phyloP scores from a whole-genome alignment of 2,888 invertebrate genomes.

The Lobophora halterata region DNA sequence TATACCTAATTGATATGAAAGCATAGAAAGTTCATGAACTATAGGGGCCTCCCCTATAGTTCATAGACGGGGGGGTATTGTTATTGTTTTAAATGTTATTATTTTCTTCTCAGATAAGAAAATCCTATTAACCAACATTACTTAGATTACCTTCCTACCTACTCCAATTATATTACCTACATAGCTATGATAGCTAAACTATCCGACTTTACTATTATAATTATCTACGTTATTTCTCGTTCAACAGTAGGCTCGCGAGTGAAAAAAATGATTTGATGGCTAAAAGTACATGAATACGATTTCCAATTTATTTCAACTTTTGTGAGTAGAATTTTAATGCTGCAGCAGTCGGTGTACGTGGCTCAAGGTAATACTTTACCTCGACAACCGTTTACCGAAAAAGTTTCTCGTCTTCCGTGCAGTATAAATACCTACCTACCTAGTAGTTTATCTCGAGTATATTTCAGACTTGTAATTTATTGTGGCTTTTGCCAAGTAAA shows the following conservation, averaged over 20 bases:
- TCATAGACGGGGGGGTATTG: too few species aligned
- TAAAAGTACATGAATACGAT: slow-evolving; percentile 53
- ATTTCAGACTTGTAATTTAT: slow-evolving; percentile 24
- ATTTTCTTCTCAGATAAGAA: too few species aligned
- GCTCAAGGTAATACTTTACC: slow-evolving; percentile 37
- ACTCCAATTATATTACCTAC: too few species aligned
- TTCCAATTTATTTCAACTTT: slow-evolving; percentile 60
- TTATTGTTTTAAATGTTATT: too few species aligned
- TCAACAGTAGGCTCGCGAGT: slow-evolving; percentile 43
- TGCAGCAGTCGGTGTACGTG: slow-evolving; percentile 24
- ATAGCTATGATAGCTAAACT: too few species aligned
- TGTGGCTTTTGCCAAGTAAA: slow-evolving; percentile 25
- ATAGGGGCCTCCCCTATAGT: too few species aligned
- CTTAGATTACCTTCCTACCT: too few species aligned
- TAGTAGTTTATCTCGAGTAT: slow-evolving; percentile 29
- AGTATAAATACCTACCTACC: slow-evolving; percentile 21
- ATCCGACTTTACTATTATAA: too few species aligned
- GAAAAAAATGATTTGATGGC: slow-evolving; percentile 61
- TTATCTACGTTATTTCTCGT: slow-evolving; percentile 48
- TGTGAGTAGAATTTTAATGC: slow-evolving; percentile 58
- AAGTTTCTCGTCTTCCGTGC: slow-evolving; percentile 39
- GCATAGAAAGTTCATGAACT: too few species aligned
- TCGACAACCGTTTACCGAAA: slow-evolving; percentile 40
- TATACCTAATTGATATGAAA: too few species aligned
- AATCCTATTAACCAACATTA: too few species aligned